A percentile compares a stretch with the other conserved stretches of the same genome.
These are phyloP conservation scores for Gallinago jamesoni DNA, from an alignment of 2,113 vertebrate genomes.

Conservation along the genomic window DNA sequence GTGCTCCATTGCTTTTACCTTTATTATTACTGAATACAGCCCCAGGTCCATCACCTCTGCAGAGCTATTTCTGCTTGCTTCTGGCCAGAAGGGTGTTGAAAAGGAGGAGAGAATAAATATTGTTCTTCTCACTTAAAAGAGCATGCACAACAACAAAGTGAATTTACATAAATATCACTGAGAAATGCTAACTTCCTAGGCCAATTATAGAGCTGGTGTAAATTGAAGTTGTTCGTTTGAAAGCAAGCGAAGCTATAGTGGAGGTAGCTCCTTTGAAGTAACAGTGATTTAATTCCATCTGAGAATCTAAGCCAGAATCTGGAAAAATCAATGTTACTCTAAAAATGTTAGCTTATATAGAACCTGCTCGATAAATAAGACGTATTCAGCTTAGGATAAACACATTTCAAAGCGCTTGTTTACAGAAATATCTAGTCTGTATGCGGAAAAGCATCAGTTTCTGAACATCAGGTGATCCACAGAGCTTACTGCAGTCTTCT, in stretches of 20 bases:
- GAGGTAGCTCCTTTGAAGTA: background rate
- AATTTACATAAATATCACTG: background rate
- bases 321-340: background rate
- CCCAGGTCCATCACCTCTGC: background rate
- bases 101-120: background rate
- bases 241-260: background rate
- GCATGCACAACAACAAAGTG: background rate
- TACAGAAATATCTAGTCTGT: background rate
- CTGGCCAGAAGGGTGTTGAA: background rate
- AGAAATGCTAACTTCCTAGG: background rate
- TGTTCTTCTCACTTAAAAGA: background rate
- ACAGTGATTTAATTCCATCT: background rate
- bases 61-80: background rate
- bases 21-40: background rate
- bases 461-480: background rate
- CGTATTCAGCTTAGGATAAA: background rate
- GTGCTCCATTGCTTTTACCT: background rate
- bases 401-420: background rate
- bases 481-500: background rate
- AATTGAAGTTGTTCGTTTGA: background rate
- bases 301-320: background rate
- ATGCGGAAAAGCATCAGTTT: background rate
- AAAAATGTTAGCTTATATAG: background rate
- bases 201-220: background rate
- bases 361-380: background rate